Evolutionary conservation across 2,797 vertebrate species (phyloP), one percentile per base, ranked within the genome.

Genomic region (Melopsittacus undulatus): DNA sequence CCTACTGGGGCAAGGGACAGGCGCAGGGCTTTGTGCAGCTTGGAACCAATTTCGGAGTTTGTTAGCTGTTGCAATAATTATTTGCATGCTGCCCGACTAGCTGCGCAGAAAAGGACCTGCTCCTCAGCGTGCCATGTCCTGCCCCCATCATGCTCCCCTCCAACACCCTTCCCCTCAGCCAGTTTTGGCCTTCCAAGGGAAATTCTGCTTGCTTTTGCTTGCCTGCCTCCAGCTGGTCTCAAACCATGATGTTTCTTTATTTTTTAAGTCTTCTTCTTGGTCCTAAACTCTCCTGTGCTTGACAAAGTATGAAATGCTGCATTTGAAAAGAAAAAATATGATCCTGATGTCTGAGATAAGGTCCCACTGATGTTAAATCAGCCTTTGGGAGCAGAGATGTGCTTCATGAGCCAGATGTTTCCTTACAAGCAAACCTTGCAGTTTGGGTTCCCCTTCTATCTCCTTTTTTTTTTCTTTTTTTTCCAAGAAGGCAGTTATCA

Each of bases 111-210:
- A 34, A 30, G 43, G 24, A 48, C 8, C 21, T 7, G 46, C 17
- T 56, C 51, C 57, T 7, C 3, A 1, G 6, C 1, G 1, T 36
- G 12, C 36, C 24, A 0, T 6, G 34, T 5, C 42, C 45, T 43
- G 32, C 23, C 29, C 36, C 17, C 20, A 9, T 20, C 8, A 0
- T 0, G 0, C 7, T 59, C 21, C 24, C 15, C 5, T 38, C 43
- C 13, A 3, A 8, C 21, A 36, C 13, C 12, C 23, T 20, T n/a
- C 24, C 40, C 49, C 32, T 23, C 14, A 54, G 17, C 4, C 18
- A 15, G 2, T 3, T 32, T 67, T 9, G 3, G 7, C 30, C 43
- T 21, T 11, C 12, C 42, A 27, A 13, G 42, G 13, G 8, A 10
- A 40, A 68, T 22, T 6, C 16, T 2, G 2, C 38, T 52, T 42